Conservation (phyloP, 2,797 vertebrate species). For the Champsocephalus gunnari region DNA sequence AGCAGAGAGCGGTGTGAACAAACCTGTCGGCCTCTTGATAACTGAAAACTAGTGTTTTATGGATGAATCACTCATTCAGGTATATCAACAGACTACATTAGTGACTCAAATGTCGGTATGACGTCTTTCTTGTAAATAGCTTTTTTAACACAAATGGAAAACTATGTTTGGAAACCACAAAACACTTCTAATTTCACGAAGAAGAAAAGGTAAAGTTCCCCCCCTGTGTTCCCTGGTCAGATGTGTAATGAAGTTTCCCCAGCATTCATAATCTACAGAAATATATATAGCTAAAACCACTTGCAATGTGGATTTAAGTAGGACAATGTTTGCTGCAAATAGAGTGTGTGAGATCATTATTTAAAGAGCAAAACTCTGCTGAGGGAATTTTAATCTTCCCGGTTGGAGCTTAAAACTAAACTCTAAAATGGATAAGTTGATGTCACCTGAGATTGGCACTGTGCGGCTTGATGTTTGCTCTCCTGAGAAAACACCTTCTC, state of each 20-base stretch:
- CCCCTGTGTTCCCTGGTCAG: background rate
- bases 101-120: background rate
- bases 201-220: background rate
- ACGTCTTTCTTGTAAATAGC: background rate
- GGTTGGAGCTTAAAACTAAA: background rate
- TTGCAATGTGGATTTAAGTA: background rate
- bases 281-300: background rate
- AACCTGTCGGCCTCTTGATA: background rate
- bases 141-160: background rate
- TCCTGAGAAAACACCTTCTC: conserved; percentile 81
- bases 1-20: conserved; percentile 11
- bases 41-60: background rate
- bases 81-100: background rate
- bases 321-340: background rate
- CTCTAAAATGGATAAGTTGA: background rate
- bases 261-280: background rate
- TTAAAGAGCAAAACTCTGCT: background rate
- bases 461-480: conserved; percentile 78
- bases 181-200: background rate
- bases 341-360: background rate
- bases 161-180: background rate
- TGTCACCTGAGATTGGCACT: conserved; percentile 80
- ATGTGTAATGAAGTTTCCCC: background rate
- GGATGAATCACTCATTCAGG: background rate
- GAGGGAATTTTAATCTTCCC: background rate